Percentiles rank a stretch among this genome's conserved stretches.
phyloP scores from a whole-genome alignment of 2,888 invertebrate species.

The Campoplex nolae region DNA sequence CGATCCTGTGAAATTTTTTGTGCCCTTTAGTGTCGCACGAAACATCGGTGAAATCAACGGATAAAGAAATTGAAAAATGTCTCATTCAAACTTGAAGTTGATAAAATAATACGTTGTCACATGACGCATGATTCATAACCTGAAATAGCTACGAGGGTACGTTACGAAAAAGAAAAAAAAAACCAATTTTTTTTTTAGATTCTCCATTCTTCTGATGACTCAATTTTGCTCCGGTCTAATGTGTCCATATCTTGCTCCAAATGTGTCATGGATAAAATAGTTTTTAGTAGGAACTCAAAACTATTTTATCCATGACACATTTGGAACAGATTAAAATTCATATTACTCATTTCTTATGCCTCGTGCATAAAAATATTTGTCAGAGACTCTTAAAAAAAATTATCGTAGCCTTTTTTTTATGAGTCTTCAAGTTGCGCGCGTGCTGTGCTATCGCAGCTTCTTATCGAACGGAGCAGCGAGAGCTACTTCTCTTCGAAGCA shows the following conservation, averaged over 20 bases:
- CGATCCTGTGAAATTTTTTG: slow-evolving; percentile 1
- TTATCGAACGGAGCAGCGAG: slow-evolving; percentile 47
- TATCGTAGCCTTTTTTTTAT: slow-evolving; percentile 34
- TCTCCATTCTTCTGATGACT: background rate
- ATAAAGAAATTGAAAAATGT: background rate
- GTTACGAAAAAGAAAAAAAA: too few species aligned
- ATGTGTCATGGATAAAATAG: background rate
- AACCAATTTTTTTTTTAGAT: background rate
- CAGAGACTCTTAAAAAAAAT: slow-evolving; percentile 24
- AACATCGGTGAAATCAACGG: background rate
- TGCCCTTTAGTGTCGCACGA: background rate
- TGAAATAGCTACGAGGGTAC: background rate
- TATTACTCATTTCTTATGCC: background rate
- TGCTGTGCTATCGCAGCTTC: slow-evolving; percentile 43
- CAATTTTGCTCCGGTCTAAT: background rate
- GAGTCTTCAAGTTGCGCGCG: slow-evolving; percentile 54
- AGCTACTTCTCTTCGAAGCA: slow-evolving; percentile 49
- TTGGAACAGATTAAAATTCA: background rate
- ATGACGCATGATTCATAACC: background rate
- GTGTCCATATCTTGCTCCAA: too few species aligned
- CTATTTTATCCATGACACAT: background rate
- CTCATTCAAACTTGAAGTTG: background rate
- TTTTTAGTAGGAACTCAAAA: background rate
- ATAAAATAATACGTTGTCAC: background rate
- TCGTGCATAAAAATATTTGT: slow-evolving; percentile 8